phyloP scores from a whole-genome alignment of 2,888 invertebrate genomes.

The Urechis unicinctus region DNA sequence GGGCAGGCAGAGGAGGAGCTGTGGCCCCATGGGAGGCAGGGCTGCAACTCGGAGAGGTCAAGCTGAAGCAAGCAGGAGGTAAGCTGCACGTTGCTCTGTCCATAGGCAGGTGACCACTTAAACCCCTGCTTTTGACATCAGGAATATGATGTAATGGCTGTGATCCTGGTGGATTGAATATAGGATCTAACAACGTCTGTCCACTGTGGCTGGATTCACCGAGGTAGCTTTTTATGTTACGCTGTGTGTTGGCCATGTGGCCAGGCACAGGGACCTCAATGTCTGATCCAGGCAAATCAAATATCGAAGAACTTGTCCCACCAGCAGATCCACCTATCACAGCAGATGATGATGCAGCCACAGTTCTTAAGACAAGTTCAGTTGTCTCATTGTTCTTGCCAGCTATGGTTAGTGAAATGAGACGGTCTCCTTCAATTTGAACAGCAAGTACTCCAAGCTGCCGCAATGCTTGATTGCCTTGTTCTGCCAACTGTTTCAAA shows the following conservation, averaged over 20 bases:
- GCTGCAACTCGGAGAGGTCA: background rate
- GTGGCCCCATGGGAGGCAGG: background rate
- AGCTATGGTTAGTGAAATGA: conserved; percentile 62
- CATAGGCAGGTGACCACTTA: no score
- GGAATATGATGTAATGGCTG: no score
- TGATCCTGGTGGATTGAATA: no score
- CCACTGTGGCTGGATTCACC: no score
- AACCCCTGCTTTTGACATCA: no score
- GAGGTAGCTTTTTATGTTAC: no score
- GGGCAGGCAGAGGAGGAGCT: background rate
- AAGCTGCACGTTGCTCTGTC: no score
- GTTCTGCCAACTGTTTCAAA: conserved; percentile 82
- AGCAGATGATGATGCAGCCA: conserved; percentile 5
- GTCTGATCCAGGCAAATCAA: conserved; percentile 26
- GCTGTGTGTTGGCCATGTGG: no score
- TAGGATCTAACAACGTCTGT: no score
- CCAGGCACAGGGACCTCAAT: conserved; percentile 27
- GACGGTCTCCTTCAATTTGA: conserved; percentile 66
- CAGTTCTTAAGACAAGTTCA: conserved; percentile 53
- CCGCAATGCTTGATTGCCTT: conserved; percentile 74
- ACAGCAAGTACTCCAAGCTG: conserved; percentile 91
- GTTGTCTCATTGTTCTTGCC: conserved; percentile 64
- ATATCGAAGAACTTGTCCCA: conserved; percentile 1
- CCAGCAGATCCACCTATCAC: conserved; percentile 8
- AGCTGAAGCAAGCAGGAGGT: no score